Conservation (phyloP, 2,113 vertebrate species). For the Ammodytes marinus region DNA sequence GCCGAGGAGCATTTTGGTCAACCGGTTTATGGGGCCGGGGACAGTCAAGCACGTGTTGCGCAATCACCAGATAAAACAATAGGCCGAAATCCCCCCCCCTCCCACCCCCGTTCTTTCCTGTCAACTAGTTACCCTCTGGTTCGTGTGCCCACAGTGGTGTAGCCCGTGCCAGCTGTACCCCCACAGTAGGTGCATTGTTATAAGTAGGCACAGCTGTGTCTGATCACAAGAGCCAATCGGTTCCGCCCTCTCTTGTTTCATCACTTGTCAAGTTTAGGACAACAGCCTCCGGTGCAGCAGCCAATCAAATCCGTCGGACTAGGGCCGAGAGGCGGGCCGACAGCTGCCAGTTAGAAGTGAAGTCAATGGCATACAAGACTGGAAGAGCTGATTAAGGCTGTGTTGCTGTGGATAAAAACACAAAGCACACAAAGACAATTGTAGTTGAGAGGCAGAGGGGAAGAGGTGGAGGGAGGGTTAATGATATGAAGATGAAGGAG, state of each 20-base stretch:
- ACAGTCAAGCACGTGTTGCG: neutral
- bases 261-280: neutral
- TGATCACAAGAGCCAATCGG: slow-evolving; percentile 53
- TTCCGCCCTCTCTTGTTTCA: slow-evolving; percentile 17
- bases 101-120: neutral
- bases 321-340: neutral
- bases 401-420: neutral
- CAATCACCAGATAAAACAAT: slow-evolving; percentile 10
- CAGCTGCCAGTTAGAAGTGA: slow-evolving; percentile 22
- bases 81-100: neutral
- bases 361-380: slow-evolving; percentile 11
- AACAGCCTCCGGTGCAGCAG: neutral
- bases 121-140: slow-evolving; percentile 13
- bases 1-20: neutral
- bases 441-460: neutral
- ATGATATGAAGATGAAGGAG: neutral
- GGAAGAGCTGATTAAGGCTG: neutral
- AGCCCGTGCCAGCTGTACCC: slow-evolving; percentile 26
- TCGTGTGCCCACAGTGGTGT: slow-evolving; percentile 12
- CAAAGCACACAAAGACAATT: neutral
- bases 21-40: neutral
- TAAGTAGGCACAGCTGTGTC: slow-evolving; percentile 48
- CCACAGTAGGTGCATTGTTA: slow-evolving; percentile 53
- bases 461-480: neutral
- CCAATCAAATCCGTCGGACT: slow-evolving; percentile 4